A percentile compares a stretch with the other conserved stretches of the same genome.
phyloP scores from a whole-genome alignment of 2,113 vertebrate species.

The Phalacrocorax brasilianus region DNA sequence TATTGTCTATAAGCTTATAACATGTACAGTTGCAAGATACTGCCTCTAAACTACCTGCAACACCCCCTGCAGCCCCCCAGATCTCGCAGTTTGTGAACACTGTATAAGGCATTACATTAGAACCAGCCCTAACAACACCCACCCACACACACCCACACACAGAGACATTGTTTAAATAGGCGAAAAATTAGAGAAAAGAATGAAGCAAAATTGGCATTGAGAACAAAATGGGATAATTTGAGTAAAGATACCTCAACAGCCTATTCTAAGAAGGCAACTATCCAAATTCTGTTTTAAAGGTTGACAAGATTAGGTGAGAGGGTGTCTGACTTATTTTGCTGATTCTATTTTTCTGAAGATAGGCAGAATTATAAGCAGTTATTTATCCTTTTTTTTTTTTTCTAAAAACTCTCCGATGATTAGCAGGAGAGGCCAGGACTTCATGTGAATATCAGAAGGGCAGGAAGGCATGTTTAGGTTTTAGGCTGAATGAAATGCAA shows the following conservation, averaged over 20 bases:
- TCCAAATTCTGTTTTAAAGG: not conserved
- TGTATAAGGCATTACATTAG: not conserved
- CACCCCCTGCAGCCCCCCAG: not conserved
- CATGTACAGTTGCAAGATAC: not conserved
- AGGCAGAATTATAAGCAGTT: not conserved
- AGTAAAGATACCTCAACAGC: not conserved
- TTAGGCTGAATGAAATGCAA: not conserved
- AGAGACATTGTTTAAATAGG: not conserved
- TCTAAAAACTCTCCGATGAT: not conserved
- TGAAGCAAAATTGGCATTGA: not conserved
- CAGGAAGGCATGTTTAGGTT: not conserved
- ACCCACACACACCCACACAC: not conserved
- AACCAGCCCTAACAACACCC: not conserved
- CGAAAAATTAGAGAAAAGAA: not conserved
- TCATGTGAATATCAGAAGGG: not conserved
- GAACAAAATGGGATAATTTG: not conserved
- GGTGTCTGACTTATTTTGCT: not conserved
- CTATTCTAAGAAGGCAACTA: not conserved
- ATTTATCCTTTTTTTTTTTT: not conserved
- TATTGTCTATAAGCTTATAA: not conserved
- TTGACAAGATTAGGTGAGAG: not conserved
- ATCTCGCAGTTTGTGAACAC: not conserved
- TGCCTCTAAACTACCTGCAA: not conserved
- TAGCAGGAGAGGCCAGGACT: not conserved
- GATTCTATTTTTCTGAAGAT: not conserved